Conservation (phyloP, 2,113 vertebrate species). For the Ondatra zibethicus region DNA sequence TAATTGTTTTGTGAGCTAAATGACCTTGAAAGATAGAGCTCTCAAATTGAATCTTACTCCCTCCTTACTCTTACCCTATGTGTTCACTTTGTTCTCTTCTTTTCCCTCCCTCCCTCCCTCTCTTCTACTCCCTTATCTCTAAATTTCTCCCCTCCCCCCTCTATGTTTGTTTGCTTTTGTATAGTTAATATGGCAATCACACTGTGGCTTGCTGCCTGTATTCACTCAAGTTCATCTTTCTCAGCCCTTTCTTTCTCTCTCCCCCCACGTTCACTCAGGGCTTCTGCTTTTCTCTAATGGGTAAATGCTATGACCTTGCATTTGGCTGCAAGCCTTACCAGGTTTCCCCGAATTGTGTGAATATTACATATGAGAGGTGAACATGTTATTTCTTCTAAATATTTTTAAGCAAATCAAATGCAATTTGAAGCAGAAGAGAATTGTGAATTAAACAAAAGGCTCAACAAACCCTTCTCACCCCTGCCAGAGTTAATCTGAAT, state of each 20-base stretch:
- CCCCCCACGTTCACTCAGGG: neutral
- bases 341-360: neutral
- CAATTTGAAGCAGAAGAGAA: neutral
- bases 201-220: neutral
- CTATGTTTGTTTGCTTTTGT: neutral
- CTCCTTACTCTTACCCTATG: neutral
- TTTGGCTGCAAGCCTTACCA: neutral
- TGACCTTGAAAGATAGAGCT: neutral
- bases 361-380: neutral
- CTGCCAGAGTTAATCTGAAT: conserved; percentile 62
- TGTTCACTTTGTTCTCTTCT: neutral
- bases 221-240: neutral
- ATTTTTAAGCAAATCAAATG: conserved; percentile 48
- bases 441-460: conserved; percentile 59
- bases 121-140: too few species aligned
- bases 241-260: neutral
- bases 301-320: neutral
- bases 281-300: neutral
- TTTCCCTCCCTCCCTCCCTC: fast-evolving
- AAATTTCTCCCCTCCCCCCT: fast-evolving
- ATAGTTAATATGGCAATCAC: neutral
- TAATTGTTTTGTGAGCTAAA: neutral
- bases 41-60: neutral
- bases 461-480: neutral
- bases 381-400: conserved; percentile 42